Evolutionary conservation across 1,140 invertebrate genomes (phyloP).

Genomic region (Drosophila elegans): DNA sequence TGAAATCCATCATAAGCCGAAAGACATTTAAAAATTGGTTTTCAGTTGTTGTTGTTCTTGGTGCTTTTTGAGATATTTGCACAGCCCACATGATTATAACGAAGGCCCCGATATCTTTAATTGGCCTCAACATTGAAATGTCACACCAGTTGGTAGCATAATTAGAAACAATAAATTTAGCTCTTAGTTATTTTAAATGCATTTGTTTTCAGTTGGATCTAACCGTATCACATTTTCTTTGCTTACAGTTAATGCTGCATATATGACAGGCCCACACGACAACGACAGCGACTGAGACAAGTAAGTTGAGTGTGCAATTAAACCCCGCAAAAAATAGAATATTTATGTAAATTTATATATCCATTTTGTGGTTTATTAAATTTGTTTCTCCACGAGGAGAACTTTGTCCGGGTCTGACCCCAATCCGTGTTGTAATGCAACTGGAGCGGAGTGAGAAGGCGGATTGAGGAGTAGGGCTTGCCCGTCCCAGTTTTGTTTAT

Average conservation of each 20-base stretch:
- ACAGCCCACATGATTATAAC: conserved; percentile 50
- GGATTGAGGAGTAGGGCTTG: conserved; percentile 11
- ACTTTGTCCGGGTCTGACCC: conserved; percentile 47
- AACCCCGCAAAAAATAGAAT: conserved; percentile 29
- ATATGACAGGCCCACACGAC: conserved; percentile 67
- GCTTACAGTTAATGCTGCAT: conserved; percentile 73
- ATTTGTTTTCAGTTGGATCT: conserved; percentile 26
- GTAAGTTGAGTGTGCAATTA: conserved; percentile 66
- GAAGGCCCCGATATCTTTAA: conserved; percentile 42
- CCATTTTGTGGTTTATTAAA: conserved; percentile 18
- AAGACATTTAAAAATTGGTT: conserved; percentile 56
- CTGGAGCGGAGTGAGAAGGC: conserved; percentile 31
- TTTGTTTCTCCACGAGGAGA: conserved; percentile 9
- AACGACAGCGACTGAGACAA: conserved; percentile 66
- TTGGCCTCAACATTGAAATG: conserved; percentile 71
- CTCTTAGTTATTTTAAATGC: conserved; percentile 15
- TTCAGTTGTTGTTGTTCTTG: conserved; percentile 14
- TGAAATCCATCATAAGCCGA: conserved; percentile 45
- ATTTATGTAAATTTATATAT: conserved; percentile 39
- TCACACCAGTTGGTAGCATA: conserved; percentile 43
- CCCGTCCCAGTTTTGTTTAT: conserved; percentile 24
- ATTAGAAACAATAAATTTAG: conserved; percentile 46
- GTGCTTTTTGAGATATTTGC: conserved; percentile 12
- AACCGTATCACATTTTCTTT: conserved; percentile 27
- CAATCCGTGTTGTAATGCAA: conserved; percentile 34